Percentiles rank a stretch among this genome's conserved stretches.
Evolutionary conservation across 92 coral and sea anemone genomes (phyloP).

Genomic region (Porites evermanni): DNA sequence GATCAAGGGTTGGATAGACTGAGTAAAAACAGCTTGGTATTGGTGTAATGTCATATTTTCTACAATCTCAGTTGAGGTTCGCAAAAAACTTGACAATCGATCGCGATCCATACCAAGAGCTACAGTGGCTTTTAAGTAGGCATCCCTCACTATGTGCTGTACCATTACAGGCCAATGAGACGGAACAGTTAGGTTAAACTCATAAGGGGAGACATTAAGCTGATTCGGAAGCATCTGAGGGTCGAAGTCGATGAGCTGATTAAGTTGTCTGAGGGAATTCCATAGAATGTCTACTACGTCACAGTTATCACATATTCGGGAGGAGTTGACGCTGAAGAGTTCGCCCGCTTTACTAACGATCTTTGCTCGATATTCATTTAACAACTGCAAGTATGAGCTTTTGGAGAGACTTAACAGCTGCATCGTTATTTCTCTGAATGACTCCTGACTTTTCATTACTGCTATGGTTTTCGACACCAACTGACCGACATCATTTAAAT

Average conservation of each 20-base stretch:
- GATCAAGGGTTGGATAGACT: conserved; percentile 47
- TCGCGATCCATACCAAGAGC: conserved; percentile 53
- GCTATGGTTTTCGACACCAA: conserved; percentile 18
- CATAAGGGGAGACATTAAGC: conserved; percentile 50
- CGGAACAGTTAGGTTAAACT: conserved; percentile 56
- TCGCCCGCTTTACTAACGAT: conserved; percentile 37
- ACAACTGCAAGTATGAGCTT: not conserved
- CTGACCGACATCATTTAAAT: conserved; percentile 30
- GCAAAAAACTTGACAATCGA: conserved; percentile 60
- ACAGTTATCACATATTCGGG: conserved; percentile 58
- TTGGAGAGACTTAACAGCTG: conserved; percentile 25
- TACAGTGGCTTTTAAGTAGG: conserved; percentile 50
- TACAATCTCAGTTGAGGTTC: conserved; percentile 30
- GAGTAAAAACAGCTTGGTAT: conserved; percentile 29
- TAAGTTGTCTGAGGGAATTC: conserved; percentile 54
- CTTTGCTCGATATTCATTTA: conserved; percentile 29
- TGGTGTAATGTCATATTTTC: conserved; percentile 51
- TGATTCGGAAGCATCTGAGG: conserved; percentile 50
- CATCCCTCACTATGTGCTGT: conserved; percentile 58
- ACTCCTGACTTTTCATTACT: conserved; percentile 10
- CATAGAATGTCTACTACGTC: conserved; percentile 58
- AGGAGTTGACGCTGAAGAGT: conserved; percentile 61
- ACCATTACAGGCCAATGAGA: conserved; percentile 68
- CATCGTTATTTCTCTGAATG: conserved; percentile 39
- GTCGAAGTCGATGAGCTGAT: conserved; percentile 38